These are phyloP conservation scores for Opisthocomus hoazin DNA, from an alignment of 2,113 vertebrate genomes.

Conservation along the genomic window DNA sequence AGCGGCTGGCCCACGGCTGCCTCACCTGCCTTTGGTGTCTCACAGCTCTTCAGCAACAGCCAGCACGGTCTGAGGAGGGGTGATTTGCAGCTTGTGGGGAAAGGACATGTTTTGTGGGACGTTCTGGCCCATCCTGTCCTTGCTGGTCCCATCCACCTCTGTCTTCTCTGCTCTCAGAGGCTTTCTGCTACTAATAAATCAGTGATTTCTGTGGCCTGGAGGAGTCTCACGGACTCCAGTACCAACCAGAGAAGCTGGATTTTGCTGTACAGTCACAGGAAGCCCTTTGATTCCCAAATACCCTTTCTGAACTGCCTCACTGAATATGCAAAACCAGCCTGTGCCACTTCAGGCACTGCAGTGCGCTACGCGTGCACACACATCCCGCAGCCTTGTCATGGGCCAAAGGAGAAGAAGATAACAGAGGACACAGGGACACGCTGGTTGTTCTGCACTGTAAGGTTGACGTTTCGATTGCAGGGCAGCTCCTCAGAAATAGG, in stretches of 20 bases:
- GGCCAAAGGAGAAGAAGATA: background rate
- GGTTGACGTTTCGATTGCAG: background rate
- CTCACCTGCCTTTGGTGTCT: background rate
- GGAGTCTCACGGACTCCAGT: background rate
- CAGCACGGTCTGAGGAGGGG: background rate
- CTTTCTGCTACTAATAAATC: background rate
- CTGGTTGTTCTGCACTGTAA: accelerated
- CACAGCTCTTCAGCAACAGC: background rate
- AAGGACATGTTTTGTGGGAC: background rate
- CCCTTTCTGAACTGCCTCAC: background rate
- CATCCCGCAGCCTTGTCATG: accelerated
- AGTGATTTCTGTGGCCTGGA: background rate
- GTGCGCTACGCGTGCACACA: background rate
- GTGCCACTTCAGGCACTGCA: background rate
- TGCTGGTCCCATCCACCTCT: background rate
- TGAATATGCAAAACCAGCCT: background rate
- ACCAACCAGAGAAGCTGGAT: background rate
- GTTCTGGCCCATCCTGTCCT: background rate
- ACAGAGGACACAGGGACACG: background rate
- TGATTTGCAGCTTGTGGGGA: background rate
- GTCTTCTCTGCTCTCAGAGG: background rate
- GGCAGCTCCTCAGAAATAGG: background rate
- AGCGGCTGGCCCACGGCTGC: background rate
- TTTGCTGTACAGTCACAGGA: background rate
- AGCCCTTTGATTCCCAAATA: background rate